Evolutionary conservation across 1,140 invertebrate genomes (phyloP), one percentile per base, ranked within the genome.

Genomic region (Trichonephila clavata): DNA sequence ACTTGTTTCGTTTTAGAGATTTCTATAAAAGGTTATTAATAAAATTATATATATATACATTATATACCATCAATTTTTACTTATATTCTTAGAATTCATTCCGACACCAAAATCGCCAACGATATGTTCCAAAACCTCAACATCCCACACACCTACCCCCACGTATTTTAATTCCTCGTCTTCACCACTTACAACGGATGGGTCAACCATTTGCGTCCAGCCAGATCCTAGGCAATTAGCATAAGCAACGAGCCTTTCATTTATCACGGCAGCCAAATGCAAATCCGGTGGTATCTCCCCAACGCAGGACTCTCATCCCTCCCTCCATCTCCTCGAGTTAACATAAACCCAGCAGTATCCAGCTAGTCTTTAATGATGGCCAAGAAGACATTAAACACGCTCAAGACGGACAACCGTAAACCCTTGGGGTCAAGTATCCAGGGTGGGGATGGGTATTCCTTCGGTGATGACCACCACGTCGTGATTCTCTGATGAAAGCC

Each of bases 371-470:
- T 87, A 87, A 57, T 84, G 81, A 87, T 87, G 59, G 18, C 61
- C 60, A 32, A 63, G 27, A 87, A 87, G 86, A 87, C 86, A 87
- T 87, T 87, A 87, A 87, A 87, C 60, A 71, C 68, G 68, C 50
- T 57, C 50, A 32, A 86, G 59, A 86, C 50, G 59, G 57, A 61
- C 24, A 86, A 60, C 84, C 24, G 24, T 71, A 71, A 71, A 32
- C 50, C 57, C 84, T 32, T 20, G 50, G 27, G 84, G 84, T 86
- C 84, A 86, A 86, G 24, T 61, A 61, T 63, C 27, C 59, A 60
- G 57, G 57, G 60, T 27, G 50, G 84, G 57, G 50, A 61, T 59
- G 59, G 50, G 20, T 10, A 59, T 61, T 32, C 84, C 84, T 60
- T 27, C n/a, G 32, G 59, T 24, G 59, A 32, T 68, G n/a, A 24